Conservation (phyloP, 1,140 invertebrate species). For the Proales similis region DNA sequence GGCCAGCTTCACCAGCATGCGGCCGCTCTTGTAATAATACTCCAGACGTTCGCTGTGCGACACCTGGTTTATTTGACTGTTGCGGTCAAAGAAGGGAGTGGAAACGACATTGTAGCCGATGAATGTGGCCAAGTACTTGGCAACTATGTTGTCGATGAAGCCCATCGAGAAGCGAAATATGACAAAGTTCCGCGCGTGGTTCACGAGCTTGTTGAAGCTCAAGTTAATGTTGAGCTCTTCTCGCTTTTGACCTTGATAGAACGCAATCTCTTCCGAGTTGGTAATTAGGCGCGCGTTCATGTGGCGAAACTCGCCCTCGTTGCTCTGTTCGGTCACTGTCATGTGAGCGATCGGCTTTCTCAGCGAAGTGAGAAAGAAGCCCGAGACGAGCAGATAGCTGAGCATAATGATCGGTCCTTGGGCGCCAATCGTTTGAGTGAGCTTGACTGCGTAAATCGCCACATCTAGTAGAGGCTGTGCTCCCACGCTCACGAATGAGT, state of each 20-base stretch:
- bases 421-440: slow-evolving; percentile 74
- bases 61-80: slow-evolving; percentile 48
- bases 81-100: slow-evolving; percentile 74
- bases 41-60: slow-evolving; percentile 64
- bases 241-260: slow-evolving; percentile 82
- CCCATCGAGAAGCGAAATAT: slow-evolving; percentile 87
- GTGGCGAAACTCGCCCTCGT: slow-evolving; percentile 94
- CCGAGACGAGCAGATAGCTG: slow-evolving; percentile 73
- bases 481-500: too few species aligned
- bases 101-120: slow-evolving; percentile 91
- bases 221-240: slow-evolving; percentile 79
- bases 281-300: slow-evolving; percentile 91
- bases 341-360: slow-evolving; percentile 75
- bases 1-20: slow-evolving; percentile 91
- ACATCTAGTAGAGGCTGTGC: slow-evolving; percentile 79
- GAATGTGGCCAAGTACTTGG: slow-evolving; percentile 88
- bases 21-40: slow-evolving; percentile 87
- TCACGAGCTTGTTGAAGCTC: slow-evolving; percentile 78
- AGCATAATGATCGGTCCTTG: slow-evolving; percentile 77
- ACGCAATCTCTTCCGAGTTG: slow-evolving; percentile 94
- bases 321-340: slow-evolving; percentile 84
- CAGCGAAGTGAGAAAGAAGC: slow-evolving; percentile 59
- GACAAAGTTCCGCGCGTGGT: slow-evolving; percentile 77
- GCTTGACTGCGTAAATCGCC: slow-evolving; percentile 78
- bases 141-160: slow-evolving; percentile 87